A percentile compares a stretch with the other conserved stretches of the same genome.
Conservation (phyloP, 2,113 vertebrate genomes). For the Phoenicopterus ruber region DNA sequence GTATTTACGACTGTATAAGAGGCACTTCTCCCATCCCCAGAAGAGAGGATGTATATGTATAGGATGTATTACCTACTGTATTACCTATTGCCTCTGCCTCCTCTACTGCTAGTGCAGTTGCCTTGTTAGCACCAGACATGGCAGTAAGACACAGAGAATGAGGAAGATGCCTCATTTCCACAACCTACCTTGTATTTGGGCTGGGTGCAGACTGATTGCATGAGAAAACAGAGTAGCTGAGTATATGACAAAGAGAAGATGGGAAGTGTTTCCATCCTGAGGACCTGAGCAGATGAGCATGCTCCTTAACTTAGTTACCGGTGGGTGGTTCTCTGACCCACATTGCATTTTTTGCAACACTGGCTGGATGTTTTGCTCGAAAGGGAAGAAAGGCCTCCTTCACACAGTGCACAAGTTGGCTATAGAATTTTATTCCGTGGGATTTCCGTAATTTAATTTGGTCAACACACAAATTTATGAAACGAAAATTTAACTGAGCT, state of each 20-base stretch:
- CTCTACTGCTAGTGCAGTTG: not conserved
- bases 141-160: not conserved
- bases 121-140: not conserved
- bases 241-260: not conserved
- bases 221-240: not conserved
- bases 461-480: not conserved
- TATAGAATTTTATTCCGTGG: not conserved
- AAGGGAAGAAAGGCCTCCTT: not conserved
- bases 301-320: conserved; percentile 13
- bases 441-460: not conserved
- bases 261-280: not conserved
- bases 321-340: conserved; percentile 5
- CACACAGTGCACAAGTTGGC: not conserved
- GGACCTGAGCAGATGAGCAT: not conserved
- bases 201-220: not conserved
- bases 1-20: not conserved
- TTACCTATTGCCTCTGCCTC: not conserved
- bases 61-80: not conserved
- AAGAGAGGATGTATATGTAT: not conserved
- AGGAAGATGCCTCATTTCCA: not conserved
- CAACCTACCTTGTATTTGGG: not conserved
- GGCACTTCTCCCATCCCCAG: not conserved
- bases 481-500: not conserved
- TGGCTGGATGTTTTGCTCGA: not conserved
- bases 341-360: not conserved